These are phyloP conservation scores for Allacma fusca DNA, from an alignment of 2,888 invertebrate species.

Conservation along the genomic window DNA sequence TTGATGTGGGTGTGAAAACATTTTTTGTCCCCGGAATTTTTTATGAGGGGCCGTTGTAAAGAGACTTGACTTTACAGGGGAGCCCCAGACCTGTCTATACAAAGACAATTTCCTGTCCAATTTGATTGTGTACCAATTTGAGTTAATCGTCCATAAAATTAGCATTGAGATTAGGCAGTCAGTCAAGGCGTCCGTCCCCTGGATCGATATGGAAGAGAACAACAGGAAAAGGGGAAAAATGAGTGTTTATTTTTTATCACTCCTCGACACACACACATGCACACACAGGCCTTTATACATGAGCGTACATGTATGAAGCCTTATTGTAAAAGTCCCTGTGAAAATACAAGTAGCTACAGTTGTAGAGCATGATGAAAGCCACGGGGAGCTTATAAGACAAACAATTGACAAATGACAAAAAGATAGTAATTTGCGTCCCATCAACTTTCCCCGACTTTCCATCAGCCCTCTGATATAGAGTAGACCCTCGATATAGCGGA, in stretches of 20 bases:
- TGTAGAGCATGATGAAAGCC: no score
- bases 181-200: not conserved
- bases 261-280: not conserved
- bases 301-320: no score
- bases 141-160: constrained; percentile 39
- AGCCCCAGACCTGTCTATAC: no score
- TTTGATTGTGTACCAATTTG: constrained; percentile 28
- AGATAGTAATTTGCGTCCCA: constrained; percentile 44
- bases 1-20: no score
- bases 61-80: not conserved
- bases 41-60: no score
- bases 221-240: not conserved
- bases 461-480: constrained; percentile 2
- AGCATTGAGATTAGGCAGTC: constrained; percentile 28
- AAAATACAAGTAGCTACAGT: no score
- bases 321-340: no score
- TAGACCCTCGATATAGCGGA: no score
- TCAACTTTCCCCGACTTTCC: constrained; percentile 25
- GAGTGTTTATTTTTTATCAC: not conserved
- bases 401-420: constrained; percentile 48
- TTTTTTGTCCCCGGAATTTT: no score
- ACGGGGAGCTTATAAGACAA: no score
- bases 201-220: no score
- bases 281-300: not conserved
- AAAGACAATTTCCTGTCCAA: constrained; percentile 20